A percentile compares a stretch with the other conserved stretches of the same genome.
Evolutionary conservation across 1,140 invertebrate species (phyloP).

Genomic region (Cherax destructor): DNA sequence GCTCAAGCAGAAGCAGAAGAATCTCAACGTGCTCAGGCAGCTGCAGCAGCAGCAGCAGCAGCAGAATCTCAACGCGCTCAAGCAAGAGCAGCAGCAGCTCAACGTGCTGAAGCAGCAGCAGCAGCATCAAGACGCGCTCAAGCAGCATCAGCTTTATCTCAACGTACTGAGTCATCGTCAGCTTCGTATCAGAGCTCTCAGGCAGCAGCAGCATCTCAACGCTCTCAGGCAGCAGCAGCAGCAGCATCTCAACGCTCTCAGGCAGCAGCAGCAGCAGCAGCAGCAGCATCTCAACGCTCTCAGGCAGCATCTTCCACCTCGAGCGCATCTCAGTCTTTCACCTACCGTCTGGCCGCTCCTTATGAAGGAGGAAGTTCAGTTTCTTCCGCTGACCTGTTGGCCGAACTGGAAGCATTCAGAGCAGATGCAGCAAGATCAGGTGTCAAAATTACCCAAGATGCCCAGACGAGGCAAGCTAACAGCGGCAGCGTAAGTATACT

Average conservation of each 20-base stretch:
- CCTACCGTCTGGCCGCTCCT: constrained; percentile 27
- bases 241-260: not conserved
- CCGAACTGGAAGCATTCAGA: constrained; percentile 34
- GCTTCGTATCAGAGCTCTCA: not conserved
- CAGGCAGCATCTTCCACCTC: not conserved
- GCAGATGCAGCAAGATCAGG: constrained; percentile 31
- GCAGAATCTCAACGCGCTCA: not conserved
- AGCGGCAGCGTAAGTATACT: constrained; percentile 23
- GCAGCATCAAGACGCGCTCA: not conserved
- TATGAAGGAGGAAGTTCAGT: constrained; percentile 37
- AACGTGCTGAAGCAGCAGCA: not conserved
- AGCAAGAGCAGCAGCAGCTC: not conserved
- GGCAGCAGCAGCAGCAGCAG: constrained; percentile 1
- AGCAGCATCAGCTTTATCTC: not conserved
- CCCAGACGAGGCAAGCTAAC: constrained; percentile 1
- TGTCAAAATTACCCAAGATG: constrained; percentile 28
- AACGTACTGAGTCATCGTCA: not conserved
- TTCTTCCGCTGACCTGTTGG: constrained; percentile 14
- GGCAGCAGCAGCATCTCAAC: not conserved
- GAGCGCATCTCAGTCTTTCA: not conserved
- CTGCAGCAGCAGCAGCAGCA: not conserved
- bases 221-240: not conserved
- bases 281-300: not conserved
- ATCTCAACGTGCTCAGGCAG: not conserved
- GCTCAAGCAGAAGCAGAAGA: not conserved